These are phyloP conservation scores for Triops longicaudatus DNA, from an alignment of 1,140 invertebrate genomes.

Conservation along the genomic window DNA sequence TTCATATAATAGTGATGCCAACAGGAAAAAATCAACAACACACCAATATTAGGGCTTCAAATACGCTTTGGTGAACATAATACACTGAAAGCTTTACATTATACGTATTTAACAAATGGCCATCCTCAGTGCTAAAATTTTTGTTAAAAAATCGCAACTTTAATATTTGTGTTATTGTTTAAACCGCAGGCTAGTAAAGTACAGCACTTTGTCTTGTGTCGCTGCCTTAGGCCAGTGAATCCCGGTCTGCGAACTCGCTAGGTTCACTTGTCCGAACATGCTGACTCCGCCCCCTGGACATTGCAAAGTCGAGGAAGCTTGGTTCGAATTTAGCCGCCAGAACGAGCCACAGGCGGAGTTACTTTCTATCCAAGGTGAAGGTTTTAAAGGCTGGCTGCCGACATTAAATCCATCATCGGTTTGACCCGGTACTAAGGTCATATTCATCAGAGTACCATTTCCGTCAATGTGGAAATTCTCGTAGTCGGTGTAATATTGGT, in stretches of 20 bases:
- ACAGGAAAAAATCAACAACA: too few relatives aligned
- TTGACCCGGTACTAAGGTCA: neutral
- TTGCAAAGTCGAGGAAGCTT: neutral
- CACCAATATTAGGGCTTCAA: too few relatives aligned
- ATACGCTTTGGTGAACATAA: too few relatives aligned
- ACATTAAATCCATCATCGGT: neutral
- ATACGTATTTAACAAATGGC: too few relatives aligned
- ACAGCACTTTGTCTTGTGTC: too few relatives aligned
- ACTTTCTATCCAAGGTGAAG: neutral
- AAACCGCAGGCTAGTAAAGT: too few relatives aligned
- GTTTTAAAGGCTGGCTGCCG: neutral
- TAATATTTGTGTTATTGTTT: too few relatives aligned
- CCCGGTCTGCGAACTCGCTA: neutral
- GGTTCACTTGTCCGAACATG: neutral
- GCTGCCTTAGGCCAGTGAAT: neutral
- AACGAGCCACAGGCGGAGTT: neutral
- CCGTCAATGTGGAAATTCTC: neutral
- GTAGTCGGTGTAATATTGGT: neutral
- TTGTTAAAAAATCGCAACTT: too few relatives aligned
- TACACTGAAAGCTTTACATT: too few relatives aligned
- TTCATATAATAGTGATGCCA: too few relatives aligned
- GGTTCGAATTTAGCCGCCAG: neutral
- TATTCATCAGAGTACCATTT: neutral
- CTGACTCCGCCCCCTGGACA: neutral
- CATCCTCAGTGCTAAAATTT: too few relatives aligned